Conservation (phyloP, 1,140 invertebrate genomes). For the Palaemon carinicauda region DNA sequence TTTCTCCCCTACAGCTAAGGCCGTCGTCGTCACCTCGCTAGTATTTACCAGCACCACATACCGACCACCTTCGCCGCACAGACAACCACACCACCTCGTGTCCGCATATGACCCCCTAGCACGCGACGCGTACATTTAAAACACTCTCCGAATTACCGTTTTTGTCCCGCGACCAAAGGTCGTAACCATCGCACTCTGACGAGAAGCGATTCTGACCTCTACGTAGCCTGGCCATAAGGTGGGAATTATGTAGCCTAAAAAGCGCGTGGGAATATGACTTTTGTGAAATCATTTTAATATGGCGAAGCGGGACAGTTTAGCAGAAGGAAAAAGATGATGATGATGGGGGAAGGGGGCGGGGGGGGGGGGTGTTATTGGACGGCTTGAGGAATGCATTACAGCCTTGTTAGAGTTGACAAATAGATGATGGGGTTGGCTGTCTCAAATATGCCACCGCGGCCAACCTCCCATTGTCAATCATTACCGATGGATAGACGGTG, state of each 20-base stretch:
- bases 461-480: no score
- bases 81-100: not conserved
- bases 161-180: not conserved
- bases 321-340: not conserved
- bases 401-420: no score
- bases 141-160: conserved; percentile 18
- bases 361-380: not conserved
- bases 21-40: not conserved
- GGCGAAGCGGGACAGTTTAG: not conserved
- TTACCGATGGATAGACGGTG: no score
- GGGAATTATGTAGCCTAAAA: not conserved
- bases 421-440: no score
- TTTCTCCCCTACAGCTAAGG: not conserved
- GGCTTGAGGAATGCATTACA: not conserved
- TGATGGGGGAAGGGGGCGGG: not conserved
- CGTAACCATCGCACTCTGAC: not conserved
- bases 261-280: not conserved
- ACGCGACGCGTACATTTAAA: conserved; percentile 40
- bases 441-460: no score
- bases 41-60: not conserved
- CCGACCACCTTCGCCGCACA: not conserved
- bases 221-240: not conserved
- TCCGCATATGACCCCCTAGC: not conserved
- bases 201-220: not conserved
- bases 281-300: not conserved